Evolutionary conservation across 2,113 vertebrate genomes (phyloP).

Genomic region (Rutilus rutilus): DNA sequence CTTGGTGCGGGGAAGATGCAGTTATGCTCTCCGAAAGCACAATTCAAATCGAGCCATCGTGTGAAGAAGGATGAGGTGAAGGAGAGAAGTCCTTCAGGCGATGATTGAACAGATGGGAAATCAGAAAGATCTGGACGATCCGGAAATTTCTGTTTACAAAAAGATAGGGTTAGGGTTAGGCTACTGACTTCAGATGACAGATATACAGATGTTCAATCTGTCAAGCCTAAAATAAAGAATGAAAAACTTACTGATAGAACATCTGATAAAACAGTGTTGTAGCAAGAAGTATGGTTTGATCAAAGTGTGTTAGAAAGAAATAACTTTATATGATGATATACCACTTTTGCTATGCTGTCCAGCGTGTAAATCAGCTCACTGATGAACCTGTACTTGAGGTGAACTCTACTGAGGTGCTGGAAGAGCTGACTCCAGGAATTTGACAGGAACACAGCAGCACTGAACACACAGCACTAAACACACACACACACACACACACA

Average conservation of each 20-base stretch:
- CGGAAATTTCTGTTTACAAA: slow-evolving; percentile 67
- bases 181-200: neutral
- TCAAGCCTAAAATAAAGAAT: neutral
- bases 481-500: slow-evolving; percentile 68
- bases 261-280: neutral
- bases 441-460: slow-evolving; percentile 69
- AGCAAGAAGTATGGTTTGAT: neutral
- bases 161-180: no score
- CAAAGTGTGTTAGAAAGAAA: neutral
- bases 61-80: slow-evolving; percentile 70
- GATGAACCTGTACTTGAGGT: slow-evolving; percentile 69
- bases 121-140: slow-evolving; percentile 65
- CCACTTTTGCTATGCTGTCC: slow-evolving; percentile 33
- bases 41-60: slow-evolving; percentile 67
- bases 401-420: slow-evolving; percentile 68
- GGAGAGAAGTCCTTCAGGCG: slow-evolving; percentile 73
- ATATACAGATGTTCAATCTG: neutral
- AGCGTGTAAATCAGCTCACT: slow-evolving; percentile 46
- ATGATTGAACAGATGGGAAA: slow-evolving; percentile 61
- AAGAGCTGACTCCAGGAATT: slow-evolving; percentile 73
- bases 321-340: neutral
- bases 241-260: neutral
- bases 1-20: slow-evolving; percentile 67
- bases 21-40: slow-evolving; percentile 46
- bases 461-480: slow-evolving; percentile 76